Evolutionary conservation across 2,888 invertebrate genomes (phyloP), one percentile per base, ranked within the genome.

Genomic region (Pyrocoelia pectoralis): DNA sequence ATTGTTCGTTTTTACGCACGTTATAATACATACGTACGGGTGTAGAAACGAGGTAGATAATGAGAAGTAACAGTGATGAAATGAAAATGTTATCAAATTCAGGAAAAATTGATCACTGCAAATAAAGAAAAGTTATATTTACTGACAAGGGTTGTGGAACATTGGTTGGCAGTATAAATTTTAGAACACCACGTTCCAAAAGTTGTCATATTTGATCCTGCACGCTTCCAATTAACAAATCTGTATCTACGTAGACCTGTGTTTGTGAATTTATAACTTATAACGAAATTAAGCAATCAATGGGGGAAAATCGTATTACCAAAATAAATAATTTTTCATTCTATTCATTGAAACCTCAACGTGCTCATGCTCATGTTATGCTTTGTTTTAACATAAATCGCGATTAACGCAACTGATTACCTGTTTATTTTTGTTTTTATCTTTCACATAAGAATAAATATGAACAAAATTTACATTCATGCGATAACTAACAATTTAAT

Each of bases 121-220:
- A 49, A 49, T 49, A 49, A 49, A 49, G 49, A 49, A 49, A 49
- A 18, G 19, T 49, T 15, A 19, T 49, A 49, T 49, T 49, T 49
- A 49, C 19, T 49, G 49, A 49, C 49, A 17, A 49, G 49, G 49
- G 49, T 49, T 49, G 49, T 49, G 49, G 24, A 49, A 49, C 41
- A 49, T 49, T 49, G 49, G 49, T 49, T 19, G 49, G 19, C 24
- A 17, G 15, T 49, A 49, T 49, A 49, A 49, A 49, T 49, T 49
- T 49, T 49, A 24, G 24, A 49, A 49, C 24, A 19, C n/a, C 49
- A 24, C 49, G 19, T 49, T 24, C 18, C 49, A 49, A 43, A 43
- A 43, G 41, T 43, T 43, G 49, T 49, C 49, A 49, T 49, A 49
- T 49, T 49, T 49, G 19, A 49, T 18, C 24, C 19, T 49, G 49